Conservation (phyloP, 2,797 vertebrate species). For the Numenius phaeopus region DNA sequence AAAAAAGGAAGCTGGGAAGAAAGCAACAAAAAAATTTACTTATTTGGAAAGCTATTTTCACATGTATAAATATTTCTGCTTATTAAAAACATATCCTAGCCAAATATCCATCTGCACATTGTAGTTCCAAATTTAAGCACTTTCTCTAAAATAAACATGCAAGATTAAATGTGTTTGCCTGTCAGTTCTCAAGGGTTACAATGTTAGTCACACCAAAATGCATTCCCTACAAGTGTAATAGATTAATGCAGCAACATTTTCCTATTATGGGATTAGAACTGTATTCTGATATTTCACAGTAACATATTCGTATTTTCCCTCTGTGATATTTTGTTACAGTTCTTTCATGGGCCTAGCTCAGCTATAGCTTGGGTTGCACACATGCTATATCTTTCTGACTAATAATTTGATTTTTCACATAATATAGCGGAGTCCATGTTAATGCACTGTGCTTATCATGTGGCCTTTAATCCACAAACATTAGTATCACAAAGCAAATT, state of each 20-base stretch:
- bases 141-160: background rate
- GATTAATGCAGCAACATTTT: background rate
- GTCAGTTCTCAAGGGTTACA: background rate
- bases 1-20: background rate
- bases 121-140: background rate
- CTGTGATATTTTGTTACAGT: background rate
- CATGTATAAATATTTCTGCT: background rate
- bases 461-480: background rate
- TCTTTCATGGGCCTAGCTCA: background rate
- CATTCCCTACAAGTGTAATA: background rate
- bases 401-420: background rate
- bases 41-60: background rate
- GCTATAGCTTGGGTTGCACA: background rate
- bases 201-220: background rate
- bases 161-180: background rate
- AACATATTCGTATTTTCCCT: background rate
- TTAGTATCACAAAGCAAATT: background rate
- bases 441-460: background rate
- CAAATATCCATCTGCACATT: background rate
- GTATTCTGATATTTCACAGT: background rate
- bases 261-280: background rate
- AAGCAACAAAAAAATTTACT: background rate
- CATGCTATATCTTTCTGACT: background rate
- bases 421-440: background rate
- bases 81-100: background rate